Evolutionary conservation across 2,888 invertebrate species (phyloP), one percentile per base, ranked within the genome.

Genomic region (Lithophane semibrunnea): DNA sequence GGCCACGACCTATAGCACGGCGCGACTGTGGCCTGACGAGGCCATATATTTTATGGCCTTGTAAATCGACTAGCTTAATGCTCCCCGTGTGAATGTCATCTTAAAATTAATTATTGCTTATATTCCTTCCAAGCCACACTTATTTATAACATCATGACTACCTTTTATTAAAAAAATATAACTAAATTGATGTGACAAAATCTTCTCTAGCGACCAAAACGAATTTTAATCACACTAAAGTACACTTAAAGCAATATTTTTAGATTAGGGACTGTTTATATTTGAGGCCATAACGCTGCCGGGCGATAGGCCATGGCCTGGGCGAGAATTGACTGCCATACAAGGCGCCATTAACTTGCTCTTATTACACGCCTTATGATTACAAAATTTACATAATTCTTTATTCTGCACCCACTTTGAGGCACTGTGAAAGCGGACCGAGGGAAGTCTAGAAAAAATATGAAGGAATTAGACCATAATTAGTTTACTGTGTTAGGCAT

Each of bases 71-170:
- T 86, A 87, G 81, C 67, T 73, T 83, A 67, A 61, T 73, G 69
- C 68, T 76, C 49, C 79, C 80, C 78, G 74, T 73, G 58, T 79
- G 77, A 75, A 71, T 72, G 49, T 60, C 54, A 66, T 74, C 87
- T 87, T 87, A 80, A 83, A 77, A 83, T 79, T 87, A 87, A 83
- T 87, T 87, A 87, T 87, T 87, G 87, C 87, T 87, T 83, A 79
- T 2, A 63, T 73, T 79, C 73, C 73, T 73, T 80, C 67, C 73
- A 69, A 75, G 42, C 68, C 73, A 75, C 64, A 13, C 42, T 70
- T 75, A 65, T 60, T 68, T 42, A 47, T 73, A 71, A 63, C 63
- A 73, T 58, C 64, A 67, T 58, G 69, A 73, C 24, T 60, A 61
- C n/a, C 9, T 42, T 77, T 64, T 47, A 56, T 52, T 64, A 71